Conservation (phyloP, 1,140 invertebrate genomes). For the Medauroidea extradentata region DNA sequence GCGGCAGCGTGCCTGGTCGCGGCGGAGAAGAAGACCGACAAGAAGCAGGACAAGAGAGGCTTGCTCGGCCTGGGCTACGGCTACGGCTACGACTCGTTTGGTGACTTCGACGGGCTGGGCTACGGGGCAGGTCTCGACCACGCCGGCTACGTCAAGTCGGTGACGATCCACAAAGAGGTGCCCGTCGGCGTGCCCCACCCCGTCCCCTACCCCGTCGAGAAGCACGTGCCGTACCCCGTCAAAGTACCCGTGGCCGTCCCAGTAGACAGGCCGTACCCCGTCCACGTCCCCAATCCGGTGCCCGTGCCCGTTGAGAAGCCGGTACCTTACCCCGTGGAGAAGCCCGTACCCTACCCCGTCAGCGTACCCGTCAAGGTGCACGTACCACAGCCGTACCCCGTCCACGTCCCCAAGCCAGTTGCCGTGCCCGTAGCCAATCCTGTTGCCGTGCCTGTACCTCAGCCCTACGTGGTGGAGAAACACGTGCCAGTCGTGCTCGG, state of each 20-base stretch:
- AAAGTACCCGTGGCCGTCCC: conserved; percentile 19
- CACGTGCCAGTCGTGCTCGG: conserved; percentile 1
- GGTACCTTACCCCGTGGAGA: conserved; percentile 22
- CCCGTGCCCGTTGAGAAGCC: conserved; percentile 27
- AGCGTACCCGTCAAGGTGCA: conserved; percentile 22
- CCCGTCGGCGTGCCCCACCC: conserved; percentile 25
- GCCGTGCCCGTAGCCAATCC: conserved; percentile 16
- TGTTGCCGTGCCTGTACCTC: background rate
- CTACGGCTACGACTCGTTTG: conserved; percentile 8
- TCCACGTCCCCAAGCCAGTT: conserved; percentile 16
- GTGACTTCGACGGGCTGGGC: background rate
- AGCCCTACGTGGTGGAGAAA: conserved; percentile 1
- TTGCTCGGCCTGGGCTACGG: conserved; percentile 15
- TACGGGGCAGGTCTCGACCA: background rate
- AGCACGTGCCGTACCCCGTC: conserved; percentile 15
- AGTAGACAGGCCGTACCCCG: conserved; percentile 26
- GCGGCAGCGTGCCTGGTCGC: background rate
- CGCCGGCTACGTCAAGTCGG: background rate
- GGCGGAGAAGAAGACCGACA: background rate
- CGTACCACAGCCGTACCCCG: conserved; percentile 22
- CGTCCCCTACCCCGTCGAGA: conserved; percentile 23
- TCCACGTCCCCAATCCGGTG: conserved; percentile 24
- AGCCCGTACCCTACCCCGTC: conserved; percentile 20
- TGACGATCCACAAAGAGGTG: conserved; percentile 16
- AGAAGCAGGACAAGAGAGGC: conserved; percentile 9